A percentile compares a stretch with the other conserved stretches of the same genome.
phyloP scores from a whole-genome alignment of 1,140 invertebrate genomes.

The Maniola jurtina region DNA sequence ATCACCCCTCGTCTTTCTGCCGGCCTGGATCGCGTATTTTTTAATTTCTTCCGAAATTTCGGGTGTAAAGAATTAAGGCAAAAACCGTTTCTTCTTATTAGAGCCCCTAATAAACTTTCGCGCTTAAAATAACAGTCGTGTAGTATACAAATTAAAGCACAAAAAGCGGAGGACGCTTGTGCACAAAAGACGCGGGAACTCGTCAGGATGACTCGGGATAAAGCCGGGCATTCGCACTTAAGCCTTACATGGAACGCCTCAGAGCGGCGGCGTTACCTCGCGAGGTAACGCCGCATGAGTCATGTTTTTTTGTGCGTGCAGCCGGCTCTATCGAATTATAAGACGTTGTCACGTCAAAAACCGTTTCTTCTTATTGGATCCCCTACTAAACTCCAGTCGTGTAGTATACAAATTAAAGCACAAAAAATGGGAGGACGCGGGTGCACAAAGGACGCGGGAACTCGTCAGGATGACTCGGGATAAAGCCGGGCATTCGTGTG shows the following conservation, averaged over 20 bases:
- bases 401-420: conserved; percentile 52
- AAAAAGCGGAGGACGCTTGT: conserved; percentile 42
- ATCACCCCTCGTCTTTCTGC: conserved; percentile 46
- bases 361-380: too few species aligned
- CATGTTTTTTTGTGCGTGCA: too few species aligned
- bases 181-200: conserved; percentile 42
- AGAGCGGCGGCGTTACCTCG: too few species aligned
- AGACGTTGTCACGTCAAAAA: too few species aligned
- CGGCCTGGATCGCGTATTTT: conserved; percentile 44
- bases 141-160: conserved; percentile 52
- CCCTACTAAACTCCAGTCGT: conserved; percentile 35
- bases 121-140: conserved; percentile 17
- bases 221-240: conserved; percentile 49
- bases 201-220: conserved; percentile 48
- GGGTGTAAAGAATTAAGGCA: conserved; percentile 41
- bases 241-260: too few species aligned
- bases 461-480: conserved; percentile 45
- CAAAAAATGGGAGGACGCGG: conserved; percentile 43
- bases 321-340: too few species aligned
- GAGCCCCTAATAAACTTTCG: conserved; percentile 33
- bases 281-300: too few species aligned
- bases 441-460: conserved; percentile 42
- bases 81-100: conserved; percentile 43
- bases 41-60: conserved; percentile 49
- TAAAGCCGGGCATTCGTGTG: conserved; percentile 50